Conservation (phyloP, 2,888 invertebrate species). For the Drosophila barbarae region DNA sequence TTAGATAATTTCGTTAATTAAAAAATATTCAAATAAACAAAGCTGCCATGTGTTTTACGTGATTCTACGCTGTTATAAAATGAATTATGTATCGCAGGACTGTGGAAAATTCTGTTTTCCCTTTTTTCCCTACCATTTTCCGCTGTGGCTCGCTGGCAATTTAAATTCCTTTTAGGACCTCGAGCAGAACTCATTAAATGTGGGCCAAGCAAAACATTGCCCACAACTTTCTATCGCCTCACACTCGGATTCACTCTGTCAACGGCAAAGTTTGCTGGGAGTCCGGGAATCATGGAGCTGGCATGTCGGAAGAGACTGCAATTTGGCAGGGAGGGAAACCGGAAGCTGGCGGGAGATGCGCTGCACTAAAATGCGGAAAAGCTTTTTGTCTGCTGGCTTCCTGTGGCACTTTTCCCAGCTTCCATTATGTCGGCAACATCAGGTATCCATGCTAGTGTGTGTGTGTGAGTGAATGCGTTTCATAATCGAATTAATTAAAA, state of each 20-base stretch:
- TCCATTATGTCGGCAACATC: slow-evolving; percentile 1
- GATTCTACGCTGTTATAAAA: background rate
- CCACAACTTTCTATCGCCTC: slow-evolving; percentile 33
- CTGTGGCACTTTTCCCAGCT: slow-evolving; percentile 13
- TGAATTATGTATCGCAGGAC: slow-evolving; percentile 14
- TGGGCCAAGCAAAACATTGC: slow-evolving; percentile 51
- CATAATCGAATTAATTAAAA: slow-evolving; percentile 73
- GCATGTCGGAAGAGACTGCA: background rate
- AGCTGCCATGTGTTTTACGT: slow-evolving; percentile 1
- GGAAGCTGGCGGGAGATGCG: slow-evolving; percentile 19
- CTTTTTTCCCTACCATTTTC: background rate
- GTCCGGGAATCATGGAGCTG: slow-evolving; percentile 3
- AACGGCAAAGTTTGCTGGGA: slow-evolving; percentile 23
- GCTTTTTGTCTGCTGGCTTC: slow-evolving; percentile 56
- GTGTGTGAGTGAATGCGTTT: slow-evolving; percentile 56
- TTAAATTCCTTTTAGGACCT: slow-evolving; percentile 22
- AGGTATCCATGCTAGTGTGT: slow-evolving; percentile 14
- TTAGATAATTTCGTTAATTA: background rate
- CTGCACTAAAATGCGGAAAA: slow-evolving; percentile 53
- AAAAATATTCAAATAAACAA: background rate
- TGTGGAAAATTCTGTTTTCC: background rate
- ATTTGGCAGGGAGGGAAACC: background rate
- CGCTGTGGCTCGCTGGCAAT: slow-evolving; percentile 12
- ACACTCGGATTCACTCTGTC: slow-evolving; percentile 38
- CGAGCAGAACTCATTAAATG: slow-evolving; percentile 44